Base-by-base conservation (phyloP, 2,888 invertebrate species). In the Athalia cordata region DNA sequence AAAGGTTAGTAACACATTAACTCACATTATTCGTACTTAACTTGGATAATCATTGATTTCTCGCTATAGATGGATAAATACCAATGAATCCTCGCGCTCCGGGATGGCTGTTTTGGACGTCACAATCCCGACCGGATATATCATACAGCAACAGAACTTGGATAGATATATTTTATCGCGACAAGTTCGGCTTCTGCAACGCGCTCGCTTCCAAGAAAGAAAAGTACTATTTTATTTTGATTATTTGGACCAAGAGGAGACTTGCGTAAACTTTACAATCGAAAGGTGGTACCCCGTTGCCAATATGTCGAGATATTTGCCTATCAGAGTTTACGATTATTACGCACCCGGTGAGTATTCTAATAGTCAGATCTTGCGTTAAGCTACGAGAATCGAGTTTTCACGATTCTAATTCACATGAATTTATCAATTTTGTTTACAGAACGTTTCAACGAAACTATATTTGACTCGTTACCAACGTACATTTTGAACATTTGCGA, bases 261-360 rank as follows among this genome's bases (percentile, higher is more conserved):
- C 96, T 5, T 99, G 99, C 88, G 95, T 99, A 8, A 96, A 97
- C 91, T 97, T 98, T 89, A 96, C 97, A 0, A 94, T 98, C 77
- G 97, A 98, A 91, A 93, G 99, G 82, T 99, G 98, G 98, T 96
- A 93, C 91, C 98, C 98, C 0, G 97, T 98, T 3, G 98, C 98
- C 70, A 99, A 99, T 91, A 96, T 98, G 96, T 98, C 98, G 0
- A 93, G 97, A 66, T 97, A 96, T 90, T 93, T 98, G 83, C 95
- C 97, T 4, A 94, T 98, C 77, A 93, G 96, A 78, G 95, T 98
- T 9, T 99, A 98, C 90, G 98, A 99, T 91, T 98, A 98, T 90
- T 98, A 98, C 91, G 96, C 98, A 77, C 98, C 98, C 86, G 98
- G 98, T 97, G 90, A 90, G 89, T 85, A 47, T 43, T 78, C 62